Base-by-base conservation (phyloP, 2,113 vertebrate species). In the Columba janthina region DNA sequence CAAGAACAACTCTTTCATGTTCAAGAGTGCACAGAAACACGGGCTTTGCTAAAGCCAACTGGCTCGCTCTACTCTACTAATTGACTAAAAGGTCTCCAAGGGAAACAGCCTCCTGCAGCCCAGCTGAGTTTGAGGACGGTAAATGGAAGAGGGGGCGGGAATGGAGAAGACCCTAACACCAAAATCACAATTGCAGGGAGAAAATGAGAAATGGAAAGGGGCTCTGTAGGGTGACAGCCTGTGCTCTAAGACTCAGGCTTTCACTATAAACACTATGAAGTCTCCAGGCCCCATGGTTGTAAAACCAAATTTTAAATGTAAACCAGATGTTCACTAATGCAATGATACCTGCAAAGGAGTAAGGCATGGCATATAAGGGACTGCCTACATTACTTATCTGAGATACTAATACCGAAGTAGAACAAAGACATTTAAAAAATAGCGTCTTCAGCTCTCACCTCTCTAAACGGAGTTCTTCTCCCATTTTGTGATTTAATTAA, bases 401-500 rank as follows among this genome's bases (percentile, higher is more conserved):
- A 94, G 29, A 38, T 56, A 67, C 1, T 11, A 22, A 48, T 13
- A 12, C 0, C 21, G 24, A 80, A 90, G 65, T 0, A 86, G 40
- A 90, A 82, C 24, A 77, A 81, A 89, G 40, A 31, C 3, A 5
- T 38, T 60, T 36, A 40, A 91, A 94, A 91, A 80, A 40, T 4
- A 62, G 28, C 70, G 67, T 74, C 44, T 64, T 70, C 78, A 83
- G 46, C 18, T 89, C 54, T 90, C 29, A n/a, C 25, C 25, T 91
- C 71, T 67, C 50, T 91, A 79, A 90, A 83, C 56, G 26, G 71
- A 88, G 67, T 5, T 85, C 10, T 61, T 70, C 60, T 80, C 20
- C 69, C 75, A 28, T 67, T 40, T 32, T 15, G 54, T 73, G 66
- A 54, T 89, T 89, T 88, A 85, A 84, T 88, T 75, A 89, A 92